Base-by-base conservation (phyloP, 2,797 vertebrate species). In the Gastrophryne carolinensis region DNA sequence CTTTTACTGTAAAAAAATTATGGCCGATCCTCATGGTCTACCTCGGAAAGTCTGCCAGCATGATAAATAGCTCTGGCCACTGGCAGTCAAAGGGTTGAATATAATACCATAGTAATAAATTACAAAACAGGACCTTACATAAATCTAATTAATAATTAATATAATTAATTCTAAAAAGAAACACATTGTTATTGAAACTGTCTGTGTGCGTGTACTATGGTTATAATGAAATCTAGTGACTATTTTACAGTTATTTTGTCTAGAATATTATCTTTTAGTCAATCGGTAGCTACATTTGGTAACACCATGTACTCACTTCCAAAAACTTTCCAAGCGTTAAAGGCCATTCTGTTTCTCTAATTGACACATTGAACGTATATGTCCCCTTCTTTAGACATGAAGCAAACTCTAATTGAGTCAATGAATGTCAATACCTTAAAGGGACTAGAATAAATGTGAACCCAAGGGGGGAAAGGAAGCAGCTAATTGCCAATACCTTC, bases 391-490 rank as follows among this genome's bases (percentile, higher is more conserved):
- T 10, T 19, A 29, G 39, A 32, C 24, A 64, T n/a, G 8, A 7
- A 64, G n/a, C 17, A 29, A 13, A 64, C 15, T 11, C 24, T n/a
- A 23, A 23, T 60, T 47, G 39, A 29, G 61, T 5, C 61, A 64
- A 64, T 64, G 13, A 64, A 19, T 21, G 61, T 64, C 61, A 13
- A 64, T 64, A 64, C 39, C 21, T 19, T 27, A 32, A 64, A 64
- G 30, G 10, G 17, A 5, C 15, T 44, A 3, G 8, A 15, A 41
- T 41, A 41, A n/a, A 64, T 47, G 26, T 30, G 19, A 30, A 21
- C 61, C 41, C 39, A 47, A 30, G 29, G 27, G 12, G n/a, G 24
- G 15, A 49, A 27, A 30, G 39, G 19, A 64, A 62, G 26, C 4
- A 41, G 27, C n/a, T 49, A 29, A 47, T 47, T 49, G n/a, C 39